phyloP scores from a whole-genome alignment of 1,140 invertebrate genomes.

The Globodera ellingtonae region DNA sequence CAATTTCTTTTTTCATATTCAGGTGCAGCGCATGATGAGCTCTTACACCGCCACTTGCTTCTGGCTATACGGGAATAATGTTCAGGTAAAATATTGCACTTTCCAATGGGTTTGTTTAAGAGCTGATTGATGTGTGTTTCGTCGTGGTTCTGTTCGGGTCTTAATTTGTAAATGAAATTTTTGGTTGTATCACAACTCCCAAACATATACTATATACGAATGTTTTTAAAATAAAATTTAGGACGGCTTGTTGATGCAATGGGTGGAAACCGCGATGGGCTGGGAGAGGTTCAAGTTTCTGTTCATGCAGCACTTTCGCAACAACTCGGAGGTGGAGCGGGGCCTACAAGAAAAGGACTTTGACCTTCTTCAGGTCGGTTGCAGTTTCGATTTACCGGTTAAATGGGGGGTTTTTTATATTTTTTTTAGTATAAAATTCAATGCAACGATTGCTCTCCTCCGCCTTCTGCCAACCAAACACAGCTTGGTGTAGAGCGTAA shows the following conservation, averaged over 20 bases:
- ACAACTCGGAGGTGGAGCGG: conserved; percentile 54
- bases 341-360: conserved; percentile 51
- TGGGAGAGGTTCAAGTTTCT: conserved; percentile 54
- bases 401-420: not conserved
- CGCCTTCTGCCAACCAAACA: conserved; percentile 2
- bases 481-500: conserved; percentile 6
- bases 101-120: no score
- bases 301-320: conserved; percentile 54
- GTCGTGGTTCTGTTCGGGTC: no score
- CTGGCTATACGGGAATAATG: conserved; percentile 62
- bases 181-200: no score
- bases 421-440: conserved; percentile 48
- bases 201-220: no score
- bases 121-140: no score
- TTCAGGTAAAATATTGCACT: conserved; percentile 2
- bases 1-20: conserved; percentile 33
- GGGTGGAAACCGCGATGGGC: conserved; percentile 50
- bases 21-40: conserved; percentile 64
- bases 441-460: conserved; percentile 48
- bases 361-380: conserved; percentile 46
- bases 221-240: conserved; percentile 22
- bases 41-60: conserved; percentile 65
- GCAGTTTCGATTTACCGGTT: not conserved
- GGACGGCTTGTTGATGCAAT: conserved; percentile 61
- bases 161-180: no score